These are phyloP conservation scores for Ailurus styani DNA, from an alignment of 2,113 vertebrate genomes.

Conservation along the genomic window DNA sequence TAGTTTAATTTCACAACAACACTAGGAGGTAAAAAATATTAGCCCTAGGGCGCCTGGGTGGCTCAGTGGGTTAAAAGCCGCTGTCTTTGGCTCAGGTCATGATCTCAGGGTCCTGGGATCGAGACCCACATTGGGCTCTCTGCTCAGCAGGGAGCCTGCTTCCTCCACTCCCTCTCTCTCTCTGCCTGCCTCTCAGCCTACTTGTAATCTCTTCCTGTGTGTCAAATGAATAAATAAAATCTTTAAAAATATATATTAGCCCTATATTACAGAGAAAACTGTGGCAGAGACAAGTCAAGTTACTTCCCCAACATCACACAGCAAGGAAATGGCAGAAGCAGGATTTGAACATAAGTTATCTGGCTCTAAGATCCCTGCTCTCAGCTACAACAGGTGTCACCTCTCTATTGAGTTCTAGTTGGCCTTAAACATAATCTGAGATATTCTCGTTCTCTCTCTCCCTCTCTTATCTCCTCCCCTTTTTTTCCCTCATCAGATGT, in stretches of 20 bases:
- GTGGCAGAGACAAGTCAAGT: not conserved
- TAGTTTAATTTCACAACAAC: not conserved
- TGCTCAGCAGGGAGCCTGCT: no score
- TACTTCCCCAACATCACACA: not conserved
- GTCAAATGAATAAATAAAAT: no score
- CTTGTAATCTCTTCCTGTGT: no score
- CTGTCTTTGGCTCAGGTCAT: no score
- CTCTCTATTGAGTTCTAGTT: not conserved
- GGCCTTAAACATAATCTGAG: not conserved
- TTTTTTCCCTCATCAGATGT: not conserved
- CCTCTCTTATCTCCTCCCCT: not conserved
- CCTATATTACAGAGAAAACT: not conserved
- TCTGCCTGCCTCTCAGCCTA: no score
- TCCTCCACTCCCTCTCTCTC: no score
- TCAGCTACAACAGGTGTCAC: fast-evolving
- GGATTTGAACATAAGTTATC: not conserved
- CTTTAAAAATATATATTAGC: no score
- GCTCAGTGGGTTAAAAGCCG: no score
- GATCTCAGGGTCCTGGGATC: no score
- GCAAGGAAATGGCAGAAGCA: not conserved
- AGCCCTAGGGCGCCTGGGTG: no score
- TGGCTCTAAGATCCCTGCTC: fast-evolving
- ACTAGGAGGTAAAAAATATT: not conserved
- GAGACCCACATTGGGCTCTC: no score
- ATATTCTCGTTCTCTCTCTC: not conserved